A percentile compares a stretch with the other conserved stretches of the same genome.
Conservation (phyloP, 2,113 vertebrate genomes). For the Chaetops frenatus region DNA sequence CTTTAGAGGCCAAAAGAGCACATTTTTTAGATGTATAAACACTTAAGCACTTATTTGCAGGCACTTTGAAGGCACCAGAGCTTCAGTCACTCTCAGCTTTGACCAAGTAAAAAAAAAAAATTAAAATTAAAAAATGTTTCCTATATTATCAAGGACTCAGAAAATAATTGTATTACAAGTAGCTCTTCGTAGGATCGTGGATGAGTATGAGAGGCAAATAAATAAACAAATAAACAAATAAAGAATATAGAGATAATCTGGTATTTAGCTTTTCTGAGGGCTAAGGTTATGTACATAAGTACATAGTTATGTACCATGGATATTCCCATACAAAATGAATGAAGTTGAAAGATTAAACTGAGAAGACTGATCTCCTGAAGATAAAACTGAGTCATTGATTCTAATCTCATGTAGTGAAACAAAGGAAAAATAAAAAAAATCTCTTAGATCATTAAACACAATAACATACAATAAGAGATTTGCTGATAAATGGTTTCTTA, state of each 20-base stretch:
- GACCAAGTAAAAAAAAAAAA: background rate
- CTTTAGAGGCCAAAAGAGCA: background rate
- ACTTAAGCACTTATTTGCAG: background rate
- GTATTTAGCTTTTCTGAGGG: background rate
- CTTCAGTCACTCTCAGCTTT: background rate
- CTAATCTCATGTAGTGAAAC: background rate
- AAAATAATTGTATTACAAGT: background rate
- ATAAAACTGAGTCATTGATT: background rate
- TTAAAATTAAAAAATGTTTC: background rate
- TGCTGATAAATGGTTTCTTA: background rate
- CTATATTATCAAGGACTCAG: background rate
- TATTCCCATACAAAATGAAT: background rate
- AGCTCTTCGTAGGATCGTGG: background rate
- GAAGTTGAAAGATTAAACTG: background rate
- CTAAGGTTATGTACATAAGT: background rate
- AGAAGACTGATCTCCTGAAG: background rate
- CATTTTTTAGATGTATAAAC: background rate
- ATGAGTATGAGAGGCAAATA: background rate
- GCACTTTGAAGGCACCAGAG: background rate
- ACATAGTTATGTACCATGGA: background rate
- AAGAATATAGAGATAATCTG: background rate
- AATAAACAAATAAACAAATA: background rate
- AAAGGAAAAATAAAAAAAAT: background rate
- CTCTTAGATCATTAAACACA: background rate
- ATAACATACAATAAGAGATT: rapidly evolving